phyloP scores from a whole-genome alignment of 2,113 vertebrate genomes.

The Illadopsis cleaveri region DNA sequence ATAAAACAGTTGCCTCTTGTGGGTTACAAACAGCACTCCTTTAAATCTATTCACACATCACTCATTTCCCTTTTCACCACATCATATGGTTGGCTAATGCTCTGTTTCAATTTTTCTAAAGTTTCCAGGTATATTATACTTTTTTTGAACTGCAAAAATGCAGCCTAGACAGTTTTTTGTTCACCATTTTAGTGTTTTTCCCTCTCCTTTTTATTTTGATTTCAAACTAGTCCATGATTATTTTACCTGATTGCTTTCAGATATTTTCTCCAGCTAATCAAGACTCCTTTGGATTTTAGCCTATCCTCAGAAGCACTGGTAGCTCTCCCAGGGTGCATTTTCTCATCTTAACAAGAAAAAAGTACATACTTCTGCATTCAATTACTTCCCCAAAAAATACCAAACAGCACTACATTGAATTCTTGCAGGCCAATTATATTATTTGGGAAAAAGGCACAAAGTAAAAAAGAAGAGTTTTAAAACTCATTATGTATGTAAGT shows the following conservation, averaged over 20 bases:
- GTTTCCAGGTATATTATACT: fast-evolving
- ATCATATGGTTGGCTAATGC: background rate
- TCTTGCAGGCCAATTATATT: background rate
- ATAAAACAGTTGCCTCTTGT: background rate
- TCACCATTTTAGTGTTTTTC: background rate
- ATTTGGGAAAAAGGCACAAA: background rate
- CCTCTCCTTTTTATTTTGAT: background rate
- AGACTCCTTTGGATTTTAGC: background rate
- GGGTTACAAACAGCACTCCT: background rate
- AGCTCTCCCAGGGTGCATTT: background rate
- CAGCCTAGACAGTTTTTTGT: background rate
- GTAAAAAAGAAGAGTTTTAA: background rate
- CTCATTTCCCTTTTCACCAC: background rate
- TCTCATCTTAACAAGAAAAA: background rate
- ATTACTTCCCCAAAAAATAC: background rate
- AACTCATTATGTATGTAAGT: background rate
- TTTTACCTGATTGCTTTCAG: background rate
- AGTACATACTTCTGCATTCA: background rate
- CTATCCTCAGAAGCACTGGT: background rate
- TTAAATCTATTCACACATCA: fast-evolving
- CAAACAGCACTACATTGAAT: background rate
- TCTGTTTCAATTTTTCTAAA: background rate
- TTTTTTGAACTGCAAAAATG: background rate
- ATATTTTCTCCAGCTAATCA: background rate
- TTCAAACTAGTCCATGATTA: background rate